Base-by-base conservation (phyloP, 2,888 invertebrate species). In the Muschampia plurimacula region DNA sequence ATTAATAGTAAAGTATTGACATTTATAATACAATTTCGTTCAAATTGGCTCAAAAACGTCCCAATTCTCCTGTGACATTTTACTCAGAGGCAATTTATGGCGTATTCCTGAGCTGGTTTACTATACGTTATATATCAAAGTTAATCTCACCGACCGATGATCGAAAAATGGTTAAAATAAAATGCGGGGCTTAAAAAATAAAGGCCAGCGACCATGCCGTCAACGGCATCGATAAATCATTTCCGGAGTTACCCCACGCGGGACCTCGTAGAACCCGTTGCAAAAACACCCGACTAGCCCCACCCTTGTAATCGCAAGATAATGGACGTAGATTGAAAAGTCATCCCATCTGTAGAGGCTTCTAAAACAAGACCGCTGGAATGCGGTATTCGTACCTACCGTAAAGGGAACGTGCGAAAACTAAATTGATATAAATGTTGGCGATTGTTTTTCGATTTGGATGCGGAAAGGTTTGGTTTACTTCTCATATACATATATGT, bases 301-400 rank as follows among this genome's bases (percentile, higher is more conserved):
- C 80, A 89, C 92, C 93, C 92, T 89, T 90, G 91, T 92, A 92
- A 93, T 93, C 91, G 89, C 85, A 87, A 89, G 90, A 92, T 92
- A 92, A 92, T 92, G 90, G 89, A 82, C 80, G 83, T 81, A 88
- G 89, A 92, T 92, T 92, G 92, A 93, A 92, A 93, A 92, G 92
- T 91, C 89, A 91, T 92, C 89, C 87, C 83, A 49, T 66, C 59
- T 66, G 59, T 55, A 44, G 57, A n/a, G 65, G 36, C 59, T 44
- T 65, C 64, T 44, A 36, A 65, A 49, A 66, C 70, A 71, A 65
- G 55, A 70, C 69, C 65, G 65, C 65, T 36, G 46, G 46, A 57
- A 32, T 59, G 55, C 32, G 65, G 57, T 57, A 46, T 28, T 63
- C 49, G 49, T 15, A 39, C 59, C 32, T 22, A 13, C 36, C n/a